These are phyloP conservation scores for Lypha dubia DNA, from an alignment of 2,888 invertebrate species.

Conservation along the genomic window DNA sequence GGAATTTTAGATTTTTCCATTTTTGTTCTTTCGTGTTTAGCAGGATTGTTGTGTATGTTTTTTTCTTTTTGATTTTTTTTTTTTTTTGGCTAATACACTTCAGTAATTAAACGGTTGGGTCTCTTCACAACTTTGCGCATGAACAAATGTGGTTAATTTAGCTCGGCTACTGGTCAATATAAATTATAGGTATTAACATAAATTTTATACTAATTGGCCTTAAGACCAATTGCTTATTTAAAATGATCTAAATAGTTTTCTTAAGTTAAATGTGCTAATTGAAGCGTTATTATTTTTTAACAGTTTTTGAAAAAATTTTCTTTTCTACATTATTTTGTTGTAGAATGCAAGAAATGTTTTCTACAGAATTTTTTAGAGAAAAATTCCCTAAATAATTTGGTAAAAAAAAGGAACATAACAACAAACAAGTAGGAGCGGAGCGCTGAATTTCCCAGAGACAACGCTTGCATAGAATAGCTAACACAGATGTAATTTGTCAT, in stretches of 20 bases:
- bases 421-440: no score
- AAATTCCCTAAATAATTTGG: no score
- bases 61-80: no score
- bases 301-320: not conserved
- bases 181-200: conserved; percentile 39
- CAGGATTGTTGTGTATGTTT: not conserved
- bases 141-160: conserved; percentile 49
- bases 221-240: conserved; percentile 15
- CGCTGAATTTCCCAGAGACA: no score
- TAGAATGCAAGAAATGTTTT: no score
- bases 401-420: no score
- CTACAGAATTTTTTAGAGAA: no score
- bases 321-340: no score
- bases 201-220: conserved; percentile 50
- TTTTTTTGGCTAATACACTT: not conserved
- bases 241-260: conserved; percentile 6
- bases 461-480: no score
- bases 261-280: conserved; percentile 16
- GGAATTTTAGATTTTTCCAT: conserved; percentile 44
- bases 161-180: conserved; percentile 36
- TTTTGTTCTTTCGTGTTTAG: not conserved
- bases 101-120: conserved; percentile 1
- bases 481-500: no score
- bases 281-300: not conserved
- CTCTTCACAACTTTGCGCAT: conserved; percentile 30